Evolutionary conservation across 2,888 invertebrate species (phyloP).

Genomic region (Automeris io): DNA sequence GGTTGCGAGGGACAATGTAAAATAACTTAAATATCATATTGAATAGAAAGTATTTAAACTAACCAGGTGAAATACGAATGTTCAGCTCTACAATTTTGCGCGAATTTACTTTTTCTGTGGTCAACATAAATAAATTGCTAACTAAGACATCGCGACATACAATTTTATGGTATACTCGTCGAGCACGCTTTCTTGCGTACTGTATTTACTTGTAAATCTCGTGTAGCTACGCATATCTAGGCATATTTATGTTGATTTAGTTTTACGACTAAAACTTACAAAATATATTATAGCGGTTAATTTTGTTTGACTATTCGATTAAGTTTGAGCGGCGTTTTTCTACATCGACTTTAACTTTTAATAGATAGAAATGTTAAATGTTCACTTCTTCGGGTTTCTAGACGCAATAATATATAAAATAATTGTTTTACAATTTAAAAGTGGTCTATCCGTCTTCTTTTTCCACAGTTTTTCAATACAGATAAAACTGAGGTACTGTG

Average conservation of each 20-base stretch:
- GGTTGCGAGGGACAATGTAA: constrained; percentile 4
- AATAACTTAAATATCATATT: constrained; percentile 4
- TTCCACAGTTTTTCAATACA: too few species aligned
- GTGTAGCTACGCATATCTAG: constrained; percentile 23
- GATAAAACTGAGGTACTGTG: too few species aligned
- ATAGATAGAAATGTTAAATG: too few species aligned
- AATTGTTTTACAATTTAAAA: too few species aligned
- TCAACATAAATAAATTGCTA: constrained; percentile 41
- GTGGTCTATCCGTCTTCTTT: too few species aligned
- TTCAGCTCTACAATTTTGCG: constrained; percentile 25
- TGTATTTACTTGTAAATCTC: constrained; percentile 33
- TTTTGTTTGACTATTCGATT: too few species aligned
- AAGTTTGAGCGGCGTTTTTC: too few species aligned
- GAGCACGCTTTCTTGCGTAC: constrained; percentile 39
- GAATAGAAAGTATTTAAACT: constrained; percentile 8
- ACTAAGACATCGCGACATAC: constrained; percentile 43
- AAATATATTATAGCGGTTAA: too few species aligned
- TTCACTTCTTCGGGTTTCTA: too few species aligned
- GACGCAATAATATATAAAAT: too few species aligned
- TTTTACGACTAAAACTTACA: too few species aligned
- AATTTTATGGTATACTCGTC: constrained; percentile 38
- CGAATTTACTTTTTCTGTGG: constrained; percentile 32
- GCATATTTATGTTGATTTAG: constrained; percentile 19
- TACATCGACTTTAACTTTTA: too few species aligned
- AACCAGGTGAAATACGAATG: constrained; percentile 27